These are phyloP conservation scores for Tolypeutes matacus DNA, from an alignment of 2,797 vertebrate species.

Conservation along the genomic window DNA sequence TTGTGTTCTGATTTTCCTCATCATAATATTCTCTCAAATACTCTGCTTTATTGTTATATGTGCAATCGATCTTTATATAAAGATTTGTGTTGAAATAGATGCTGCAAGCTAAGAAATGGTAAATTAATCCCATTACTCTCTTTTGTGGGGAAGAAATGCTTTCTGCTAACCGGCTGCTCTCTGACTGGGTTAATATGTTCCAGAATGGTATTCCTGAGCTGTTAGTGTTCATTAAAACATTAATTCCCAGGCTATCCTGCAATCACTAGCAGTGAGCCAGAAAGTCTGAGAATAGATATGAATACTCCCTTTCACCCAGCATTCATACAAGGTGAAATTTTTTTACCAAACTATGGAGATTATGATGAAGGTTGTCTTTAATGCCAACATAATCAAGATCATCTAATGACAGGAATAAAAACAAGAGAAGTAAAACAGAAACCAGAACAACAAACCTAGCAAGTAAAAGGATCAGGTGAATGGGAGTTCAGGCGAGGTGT, in stretches of 20 bases:
- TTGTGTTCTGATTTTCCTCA: conserved; percentile 75
- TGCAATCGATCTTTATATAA: conserved; percentile 61
- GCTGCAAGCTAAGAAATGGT: conserved; percentile 68
- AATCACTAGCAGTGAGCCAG: conserved; percentile 55
- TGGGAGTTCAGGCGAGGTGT: background rate
- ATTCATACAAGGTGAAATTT: conserved; percentile 34
- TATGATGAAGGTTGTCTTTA: conserved; percentile 65
- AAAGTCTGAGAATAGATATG: conserved; percentile 40
- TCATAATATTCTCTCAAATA: conserved; percentile 71
- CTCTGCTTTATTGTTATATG: conserved; percentile 68
- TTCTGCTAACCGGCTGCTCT: conserved; percentile 59
- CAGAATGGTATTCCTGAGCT: conserved; percentile 37
- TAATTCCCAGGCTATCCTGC: conserved; percentile 35
- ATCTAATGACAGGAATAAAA: conserved; percentile 64
- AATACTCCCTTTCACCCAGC: conserved; percentile 46
- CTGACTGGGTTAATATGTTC: conserved; percentile 58
- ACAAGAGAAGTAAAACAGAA: conserved; percentile 60
- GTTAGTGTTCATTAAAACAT: conserved; percentile 62
- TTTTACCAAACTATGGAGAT: conserved; percentile 46
- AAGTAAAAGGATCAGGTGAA: background rate
- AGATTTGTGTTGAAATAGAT: conserved; percentile 72
- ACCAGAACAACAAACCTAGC: conserved; percentile 39
- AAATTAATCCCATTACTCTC: conserved; percentile 80
- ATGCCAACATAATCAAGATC: conserved; percentile 55
- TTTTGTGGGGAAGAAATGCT: conserved; percentile 69